Evolutionary conservation across 2,888 invertebrate species (phyloP), one percentile per base, ranked within the genome.

Genomic region (Pegoplata infirma): DNA sequence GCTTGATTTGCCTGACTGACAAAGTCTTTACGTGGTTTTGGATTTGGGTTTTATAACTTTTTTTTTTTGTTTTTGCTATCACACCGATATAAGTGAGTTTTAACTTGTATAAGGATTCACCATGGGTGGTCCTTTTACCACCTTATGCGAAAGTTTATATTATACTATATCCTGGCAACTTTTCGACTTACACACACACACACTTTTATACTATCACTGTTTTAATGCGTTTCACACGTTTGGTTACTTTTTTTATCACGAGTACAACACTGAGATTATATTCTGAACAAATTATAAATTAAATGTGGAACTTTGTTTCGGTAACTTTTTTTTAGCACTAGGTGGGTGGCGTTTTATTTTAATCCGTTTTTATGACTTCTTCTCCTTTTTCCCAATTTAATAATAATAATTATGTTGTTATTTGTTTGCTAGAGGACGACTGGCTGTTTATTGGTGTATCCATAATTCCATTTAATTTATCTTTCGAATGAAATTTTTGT

Each of bases 391-490:
- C 2, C 17, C 17, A 25, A 3, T 23, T 21, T n/a, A 66, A 44
- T 19, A 25, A 40, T 61, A 71, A 47, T 63, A 25, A 63, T 59
- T 59, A 53, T 28, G 19, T 55, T 46, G 19, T 46, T 56, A 73
- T 12, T 47, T 32, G 56, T 14, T 44, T 44, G 68, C 68, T n/a
- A n/a, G n/a, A n/a, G n/a, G n/a, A n/a, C n/a, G n/a, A n/a, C n/a
- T 63, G 58, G 76, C 74, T 82, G 80, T 53, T 75, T 56, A 72
- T 81, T 83, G 84, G 82, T 82, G 82, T 75, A 74, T 84, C 84
- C 84, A 84, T 83, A 82, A 82, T 81, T 77, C 81, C 78, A 56
- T 85, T 82, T 82, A 82, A 83, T 82, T 83, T 82, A 76, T 81
- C 79, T 64, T n/a, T n/a, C 25, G 53, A 74, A 73, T 69, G 47